A percentile compares a stretch with the other conserved stretches of the same genome.
phyloP scores from a whole-genome alignment of 2,113 vertebrate species.

The Phylloscopus trochiloides region DNA sequence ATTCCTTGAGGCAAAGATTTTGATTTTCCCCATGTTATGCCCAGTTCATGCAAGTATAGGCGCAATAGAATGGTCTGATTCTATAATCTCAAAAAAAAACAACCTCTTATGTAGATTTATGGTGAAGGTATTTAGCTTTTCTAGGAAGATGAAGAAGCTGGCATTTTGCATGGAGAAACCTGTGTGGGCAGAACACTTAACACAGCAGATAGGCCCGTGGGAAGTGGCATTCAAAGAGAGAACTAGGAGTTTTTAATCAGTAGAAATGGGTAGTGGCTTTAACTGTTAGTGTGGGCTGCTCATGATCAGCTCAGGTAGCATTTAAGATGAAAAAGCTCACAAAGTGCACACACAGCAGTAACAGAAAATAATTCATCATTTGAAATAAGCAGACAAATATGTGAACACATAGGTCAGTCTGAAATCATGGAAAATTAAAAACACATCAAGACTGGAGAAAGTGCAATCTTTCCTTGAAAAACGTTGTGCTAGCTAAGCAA shows the following conservation, averaged over 20 bases:
- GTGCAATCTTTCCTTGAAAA: neutral
- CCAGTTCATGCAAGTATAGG: neutral
- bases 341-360: neutral
- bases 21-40: neutral
- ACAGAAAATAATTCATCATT: neutral
- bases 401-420: neutral
- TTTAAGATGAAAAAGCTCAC: slow-evolving; percentile 7
- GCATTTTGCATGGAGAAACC: slow-evolving; percentile 13
- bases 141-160: slow-evolving; percentile 10
- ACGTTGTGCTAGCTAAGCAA: neutral
- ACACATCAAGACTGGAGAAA: neutral
- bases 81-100: neutral
- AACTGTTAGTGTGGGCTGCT: slow-evolving; percentile 2
- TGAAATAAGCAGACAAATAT: neutral
- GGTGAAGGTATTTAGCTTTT: neutral
- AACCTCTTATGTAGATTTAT: neutral
- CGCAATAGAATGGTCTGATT: neutral
- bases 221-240: slow-evolving; percentile 49
- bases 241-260: slow-evolving; percentile 36
- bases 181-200: slow-evolving; percentile 43
- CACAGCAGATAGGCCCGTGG: slow-evolving; percentile 50
- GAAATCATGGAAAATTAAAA: neutral
- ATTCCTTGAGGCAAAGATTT: slow-evolving; percentile 6
- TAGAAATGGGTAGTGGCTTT: neutral
- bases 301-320: slow-evolving; percentile 13